phyloP scores from a whole-genome alignment of 2,888 invertebrate species.

The Mellilla xanthometata region DNA sequence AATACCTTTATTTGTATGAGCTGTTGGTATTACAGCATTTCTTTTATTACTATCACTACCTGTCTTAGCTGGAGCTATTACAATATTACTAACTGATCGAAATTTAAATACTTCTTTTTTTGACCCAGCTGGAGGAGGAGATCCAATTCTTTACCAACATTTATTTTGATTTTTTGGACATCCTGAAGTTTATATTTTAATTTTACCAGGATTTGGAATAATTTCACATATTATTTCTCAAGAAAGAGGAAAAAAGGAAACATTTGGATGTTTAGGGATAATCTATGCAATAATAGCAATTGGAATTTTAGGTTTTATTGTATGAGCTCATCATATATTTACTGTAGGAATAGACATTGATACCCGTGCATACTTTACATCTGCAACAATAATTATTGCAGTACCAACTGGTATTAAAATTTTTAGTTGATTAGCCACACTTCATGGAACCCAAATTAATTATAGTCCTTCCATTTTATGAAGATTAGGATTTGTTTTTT shows the following conservation, averaged over 20 bases:
- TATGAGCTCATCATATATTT: conserved; percentile 94
- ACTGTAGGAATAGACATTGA: conserved; percentile 92
- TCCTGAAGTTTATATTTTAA: conserved; percentile 93
- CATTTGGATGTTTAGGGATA: conserved; percentile 88
- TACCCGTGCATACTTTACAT: conserved; percentile 92
- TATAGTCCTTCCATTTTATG: conserved; percentile 84
- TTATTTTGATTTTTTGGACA: conserved; percentile 95
- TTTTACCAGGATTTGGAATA: conserved; percentile 92
- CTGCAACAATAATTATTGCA: conserved; percentile 94
- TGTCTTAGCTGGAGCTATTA: conserved; percentile 90
- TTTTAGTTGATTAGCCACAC: conserved; percentile 88
- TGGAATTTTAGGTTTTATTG: conserved; percentile 91
- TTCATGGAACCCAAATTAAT: conserved; percentile 85
- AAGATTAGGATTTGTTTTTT: conserved; percentile 88
- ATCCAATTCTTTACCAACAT: conserved; percentile 91
- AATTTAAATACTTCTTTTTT: conserved; percentile 92
- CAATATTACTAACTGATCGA: conserved; percentile 90
- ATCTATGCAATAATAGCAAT: conserved; percentile 93
- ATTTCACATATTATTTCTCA: conserved; percentile 90
- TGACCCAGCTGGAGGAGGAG: conserved; percentile 90
- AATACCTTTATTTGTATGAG: conserved; percentile 89
- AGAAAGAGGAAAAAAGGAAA: conserved; percentile 89
- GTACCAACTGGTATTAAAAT: conserved; percentile 93
- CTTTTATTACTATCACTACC: conserved; percentile 87
- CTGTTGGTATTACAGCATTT: conserved; percentile 80